Percentiles rank a stretch among this genome's conserved stretches.
Evolutionary conservation across 1,140 invertebrate genomes (phyloP).

Genomic region (Eueides isabella): DNA sequence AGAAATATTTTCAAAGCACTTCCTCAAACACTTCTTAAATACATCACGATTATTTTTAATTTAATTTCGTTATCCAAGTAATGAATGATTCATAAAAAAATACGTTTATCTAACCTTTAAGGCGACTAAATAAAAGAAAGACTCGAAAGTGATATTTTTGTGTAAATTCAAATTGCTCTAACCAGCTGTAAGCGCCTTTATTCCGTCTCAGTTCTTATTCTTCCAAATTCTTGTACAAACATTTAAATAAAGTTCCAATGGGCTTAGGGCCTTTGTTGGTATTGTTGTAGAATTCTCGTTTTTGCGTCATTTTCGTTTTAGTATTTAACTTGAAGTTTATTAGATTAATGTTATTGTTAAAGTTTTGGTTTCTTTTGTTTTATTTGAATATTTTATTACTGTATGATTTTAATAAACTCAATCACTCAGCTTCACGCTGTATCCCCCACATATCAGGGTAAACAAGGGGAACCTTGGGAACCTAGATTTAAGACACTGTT

Average conservation of each 20-base stretch:
- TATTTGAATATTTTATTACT: background rate
- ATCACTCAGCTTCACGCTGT: too few relatives aligned
- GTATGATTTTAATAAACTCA: background rate
- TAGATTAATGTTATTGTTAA: background rate
- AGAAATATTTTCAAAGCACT: background rate
- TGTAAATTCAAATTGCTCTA: background rate
- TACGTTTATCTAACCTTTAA: too few relatives aligned
- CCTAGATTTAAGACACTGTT: too few relatives aligned
- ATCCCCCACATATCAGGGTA: too few relatives aligned
- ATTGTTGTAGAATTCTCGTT: constrained; percentile 27
- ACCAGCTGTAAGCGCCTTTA: background rate
- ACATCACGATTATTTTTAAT: too few relatives aligned
- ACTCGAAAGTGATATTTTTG: background rate
- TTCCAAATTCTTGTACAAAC: constrained; percentile 34
- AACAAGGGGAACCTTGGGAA: too few relatives aligned
- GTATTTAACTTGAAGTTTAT: background rate
- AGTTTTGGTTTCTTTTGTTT: background rate
- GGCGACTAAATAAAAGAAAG: background rate
- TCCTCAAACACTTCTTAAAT: background rate
- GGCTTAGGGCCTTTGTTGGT: constrained; percentile 24
- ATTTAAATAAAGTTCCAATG: constrained; percentile 35
- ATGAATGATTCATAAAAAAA: background rate
- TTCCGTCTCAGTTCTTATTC: constrained; percentile 15
- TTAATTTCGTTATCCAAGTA: too few relatives aligned
- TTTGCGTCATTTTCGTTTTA: background rate